phyloP scores from a whole-genome alignment of 2,797 vertebrate genomes.

The Enteromius mattozi region DNA sequence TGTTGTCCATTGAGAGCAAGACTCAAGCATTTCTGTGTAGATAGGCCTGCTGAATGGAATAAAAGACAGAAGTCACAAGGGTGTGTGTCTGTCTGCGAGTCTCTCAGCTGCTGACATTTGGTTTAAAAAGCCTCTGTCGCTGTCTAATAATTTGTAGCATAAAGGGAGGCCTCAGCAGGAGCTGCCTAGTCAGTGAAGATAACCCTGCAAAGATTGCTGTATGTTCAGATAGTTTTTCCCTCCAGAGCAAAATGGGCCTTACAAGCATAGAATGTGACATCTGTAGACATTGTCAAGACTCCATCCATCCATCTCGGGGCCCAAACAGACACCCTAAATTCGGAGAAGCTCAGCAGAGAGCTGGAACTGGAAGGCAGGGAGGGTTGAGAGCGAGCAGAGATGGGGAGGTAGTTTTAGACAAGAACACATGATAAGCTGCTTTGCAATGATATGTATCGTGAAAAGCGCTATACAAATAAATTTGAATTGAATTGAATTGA shows the following conservation, averaged over 20 bases:
- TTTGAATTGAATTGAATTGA: too few relatives aligned
- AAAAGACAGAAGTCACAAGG: constrained; percentile 39
- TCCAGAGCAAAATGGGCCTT: constrained; percentile 1
- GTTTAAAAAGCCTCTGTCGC: constrained; percentile 38
- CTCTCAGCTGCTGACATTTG: constrained; percentile 11
- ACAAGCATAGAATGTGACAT: constrained; percentile 31
- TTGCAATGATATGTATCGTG: too few relatives aligned
- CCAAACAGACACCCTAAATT: constrained; percentile 21
- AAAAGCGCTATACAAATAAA: too few relatives aligned
- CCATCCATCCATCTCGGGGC: constrained; percentile 17
- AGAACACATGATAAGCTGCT: not conserved
- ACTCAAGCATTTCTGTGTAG: not conserved
- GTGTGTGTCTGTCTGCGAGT: constrained; percentile 8
- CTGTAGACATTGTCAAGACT: constrained; percentile 42
- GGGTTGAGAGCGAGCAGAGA: not conserved
- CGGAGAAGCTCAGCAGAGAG: constrained; percentile 18
- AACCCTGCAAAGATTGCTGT: constrained; percentile 9
- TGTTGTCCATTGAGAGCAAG: constrained; percentile 38
- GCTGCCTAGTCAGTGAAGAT: constrained; percentile 34
- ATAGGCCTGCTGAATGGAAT: constrained; percentile 23
- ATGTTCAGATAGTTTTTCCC: not conserved
- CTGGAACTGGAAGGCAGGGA: not conserved
- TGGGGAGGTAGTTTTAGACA: not conserved
- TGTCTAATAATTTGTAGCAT: constrained; percentile 43
- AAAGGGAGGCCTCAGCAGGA: constrained; percentile 34